These are phyloP conservation scores for Paracentrotus lividus DNA, from an alignment of 53 echinoderm and acorn worm species.

Conservation along the genomic window DNA sequence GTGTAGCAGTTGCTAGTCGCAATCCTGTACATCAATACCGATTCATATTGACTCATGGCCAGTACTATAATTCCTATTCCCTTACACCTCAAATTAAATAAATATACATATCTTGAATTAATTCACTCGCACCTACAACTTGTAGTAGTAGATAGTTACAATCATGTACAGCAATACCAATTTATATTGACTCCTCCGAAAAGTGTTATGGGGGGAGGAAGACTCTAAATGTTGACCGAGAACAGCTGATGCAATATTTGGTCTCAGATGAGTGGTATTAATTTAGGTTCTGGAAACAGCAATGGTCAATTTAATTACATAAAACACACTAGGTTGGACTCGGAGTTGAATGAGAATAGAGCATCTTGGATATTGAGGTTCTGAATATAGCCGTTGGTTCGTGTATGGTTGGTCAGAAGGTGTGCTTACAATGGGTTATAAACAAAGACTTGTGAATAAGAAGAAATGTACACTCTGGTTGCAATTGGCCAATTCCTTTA, in stretches of 20 bases:
- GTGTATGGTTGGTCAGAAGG: not conserved
- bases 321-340: not conserved
- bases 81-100: no score
- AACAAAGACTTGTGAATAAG: conserved; percentile 46
- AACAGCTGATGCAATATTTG: conserved; percentile 61
- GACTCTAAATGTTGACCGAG: not conserved
- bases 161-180: not conserved
- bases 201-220: not conserved
- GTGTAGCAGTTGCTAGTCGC: no score
- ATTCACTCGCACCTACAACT: not conserved
- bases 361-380: no score
- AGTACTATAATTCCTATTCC: no score
- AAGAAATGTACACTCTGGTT: conserved; percentile 7
- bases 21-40: no score
- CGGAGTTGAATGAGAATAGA: no score
- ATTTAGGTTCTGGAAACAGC: conserved; percentile 33
- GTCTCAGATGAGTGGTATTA: conserved; percentile 1
- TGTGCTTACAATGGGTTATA: not conserved
- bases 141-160: not conserved
- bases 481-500: conserved; percentile 21
- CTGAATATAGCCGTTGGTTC: not conserved
- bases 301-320: conserved; percentile 54
- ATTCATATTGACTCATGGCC: no score
- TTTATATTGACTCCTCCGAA: conserved; percentile 34
- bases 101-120: no score